Evolutionary conservation across 2,888 invertebrate genomes (phyloP).

Genomic region (Xanthorhoe designata): DNA sequence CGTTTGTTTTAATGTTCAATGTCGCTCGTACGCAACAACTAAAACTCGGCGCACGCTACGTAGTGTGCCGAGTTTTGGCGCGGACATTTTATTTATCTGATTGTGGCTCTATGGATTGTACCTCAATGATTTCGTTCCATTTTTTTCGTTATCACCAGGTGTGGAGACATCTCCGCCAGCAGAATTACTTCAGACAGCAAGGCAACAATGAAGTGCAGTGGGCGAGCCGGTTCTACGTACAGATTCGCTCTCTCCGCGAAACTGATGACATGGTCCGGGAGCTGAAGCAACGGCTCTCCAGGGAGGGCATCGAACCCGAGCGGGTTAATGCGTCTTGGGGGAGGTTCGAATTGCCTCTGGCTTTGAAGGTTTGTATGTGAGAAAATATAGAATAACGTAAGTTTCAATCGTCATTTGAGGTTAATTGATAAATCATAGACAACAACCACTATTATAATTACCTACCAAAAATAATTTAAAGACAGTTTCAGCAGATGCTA

Average conservation of each 20-base stretch:
- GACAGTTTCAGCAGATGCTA: no score
- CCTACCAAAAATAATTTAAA: no score
- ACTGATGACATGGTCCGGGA: conserved; percentile 90
- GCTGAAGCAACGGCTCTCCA: conserved; percentile 86
- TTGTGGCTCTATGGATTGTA: no score
- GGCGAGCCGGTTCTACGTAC: conserved; percentile 89
- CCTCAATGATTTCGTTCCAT: no score
- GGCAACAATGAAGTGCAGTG: conserved; percentile 84
- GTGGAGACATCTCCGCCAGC: conserved; percentile 87
- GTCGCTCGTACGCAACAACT: no score
- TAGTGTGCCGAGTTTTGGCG: no score
- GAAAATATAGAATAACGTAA: no score
- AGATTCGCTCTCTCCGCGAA: conserved; percentile 89
- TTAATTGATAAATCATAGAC: no score
- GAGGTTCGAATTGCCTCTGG: conserved; percentile 62
- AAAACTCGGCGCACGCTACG: no score
- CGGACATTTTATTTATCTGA: no score
- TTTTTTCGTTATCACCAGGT: conserved; percentile 78
- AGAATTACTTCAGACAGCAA: conserved; percentile 82
- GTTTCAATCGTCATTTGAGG: neutral
- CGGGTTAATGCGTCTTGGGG: conserved; percentile 69
- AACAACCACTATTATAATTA: no score
- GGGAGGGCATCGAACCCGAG: conserved; percentile 86
- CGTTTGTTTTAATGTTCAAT: no score
- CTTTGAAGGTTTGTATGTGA: conserved; percentile 70